These are phyloP conservation scores for Urocolius indicus DNA, from an alignment of 2,113 vertebrate species.

Conservation along the genomic window DNA sequence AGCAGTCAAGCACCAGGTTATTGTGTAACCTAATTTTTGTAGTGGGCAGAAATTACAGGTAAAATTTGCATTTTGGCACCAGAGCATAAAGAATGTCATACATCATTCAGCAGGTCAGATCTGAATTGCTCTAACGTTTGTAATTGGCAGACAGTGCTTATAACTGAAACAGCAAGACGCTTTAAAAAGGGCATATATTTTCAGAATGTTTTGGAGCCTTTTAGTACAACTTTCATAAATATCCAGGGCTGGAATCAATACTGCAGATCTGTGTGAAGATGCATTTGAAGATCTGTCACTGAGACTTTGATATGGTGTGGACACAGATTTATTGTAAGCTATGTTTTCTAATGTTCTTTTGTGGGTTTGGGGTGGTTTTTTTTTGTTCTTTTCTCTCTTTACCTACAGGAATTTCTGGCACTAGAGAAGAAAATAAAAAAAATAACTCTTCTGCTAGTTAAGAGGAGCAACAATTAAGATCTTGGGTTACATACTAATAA, in stretches of 20 bases:
- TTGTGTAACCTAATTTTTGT: not conserved
- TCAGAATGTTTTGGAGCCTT: not conserved
- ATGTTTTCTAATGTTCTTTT: not conserved
- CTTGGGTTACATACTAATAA: not conserved
- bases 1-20: conserved; percentile 3
- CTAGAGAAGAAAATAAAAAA: not conserved
- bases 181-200: not conserved
- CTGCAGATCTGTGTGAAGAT: not conserved
- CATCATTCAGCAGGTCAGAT: not conserved
- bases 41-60: not conserved
- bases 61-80: not conserved
- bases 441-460: not conserved
- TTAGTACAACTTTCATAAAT: not conserved
- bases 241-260: not conserved
- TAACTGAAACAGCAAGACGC: not conserved
- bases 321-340: not conserved
- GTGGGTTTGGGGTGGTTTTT: rapidly evolving
- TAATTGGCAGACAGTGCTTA: not conserved
- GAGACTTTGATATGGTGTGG: not conserved
- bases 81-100: not conserved
- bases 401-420: not conserved
- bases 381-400: not conserved
- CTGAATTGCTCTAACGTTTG: not conserved
- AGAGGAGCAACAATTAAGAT: not conserved
- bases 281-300: not conserved